A percentile compares a stretch with the other conserved stretches of the same genome.
These are phyloP conservation scores for Vespertilio murinus DNA, from an alignment of 2,797 vertebrate genomes.

Conservation along the genomic window DNA sequence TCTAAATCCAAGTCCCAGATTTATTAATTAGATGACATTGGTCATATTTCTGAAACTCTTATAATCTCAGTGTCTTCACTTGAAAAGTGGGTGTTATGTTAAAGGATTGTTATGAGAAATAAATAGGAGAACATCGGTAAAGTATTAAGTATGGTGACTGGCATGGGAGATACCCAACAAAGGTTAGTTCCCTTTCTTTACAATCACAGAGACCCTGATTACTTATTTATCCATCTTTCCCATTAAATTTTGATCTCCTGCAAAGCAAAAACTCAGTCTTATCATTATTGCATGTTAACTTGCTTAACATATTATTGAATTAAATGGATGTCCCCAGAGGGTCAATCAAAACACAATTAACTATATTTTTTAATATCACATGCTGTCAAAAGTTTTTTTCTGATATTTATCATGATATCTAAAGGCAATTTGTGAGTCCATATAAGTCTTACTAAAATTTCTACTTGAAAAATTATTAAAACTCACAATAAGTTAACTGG, in stretches of 20 bases:
- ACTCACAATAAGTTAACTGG: not conserved
- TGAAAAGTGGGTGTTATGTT: not conserved
- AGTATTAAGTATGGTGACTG: not conserved
- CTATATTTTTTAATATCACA: not conserved
- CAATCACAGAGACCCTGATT: not conserved
- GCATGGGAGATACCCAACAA: not conserved
- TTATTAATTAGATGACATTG: not conserved
- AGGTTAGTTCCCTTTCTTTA: not conserved
- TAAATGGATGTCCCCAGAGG: not conserved
- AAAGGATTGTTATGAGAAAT: not conserved
- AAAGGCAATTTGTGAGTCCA: not conserved
- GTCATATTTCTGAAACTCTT: not conserved
- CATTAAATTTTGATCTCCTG: not conserved
- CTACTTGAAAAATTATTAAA: not conserved
- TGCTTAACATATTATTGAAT: conserved; percentile 7
- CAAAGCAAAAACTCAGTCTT: not conserved
- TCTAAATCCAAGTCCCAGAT: conserved; percentile 29
- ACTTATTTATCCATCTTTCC: not conserved
- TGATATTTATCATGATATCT: not conserved
- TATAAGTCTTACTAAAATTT: not conserved
- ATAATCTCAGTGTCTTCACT: not conserved
- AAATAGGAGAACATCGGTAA: not conserved
- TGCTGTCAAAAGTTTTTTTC: not conserved
- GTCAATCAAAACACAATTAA: not conserved
- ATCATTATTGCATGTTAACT: not conserved